A percentile compares a stretch with the other conserved stretches of the same genome.
phyloP scores from a whole-genome alignment of 2,888 invertebrate species.

The Orchesella flavescens region DNA sequence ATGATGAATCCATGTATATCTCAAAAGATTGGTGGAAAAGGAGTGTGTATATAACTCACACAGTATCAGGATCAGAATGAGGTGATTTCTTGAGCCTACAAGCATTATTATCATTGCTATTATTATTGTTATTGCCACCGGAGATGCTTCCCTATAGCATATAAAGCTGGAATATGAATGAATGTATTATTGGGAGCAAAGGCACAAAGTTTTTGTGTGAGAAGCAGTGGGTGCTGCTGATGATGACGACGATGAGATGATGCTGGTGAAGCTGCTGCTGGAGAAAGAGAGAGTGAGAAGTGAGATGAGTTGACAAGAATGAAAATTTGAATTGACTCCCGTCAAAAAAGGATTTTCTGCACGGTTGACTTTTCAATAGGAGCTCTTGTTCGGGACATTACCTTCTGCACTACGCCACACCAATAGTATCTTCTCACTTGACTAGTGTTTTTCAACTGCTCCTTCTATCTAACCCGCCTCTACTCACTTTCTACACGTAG shows the following conservation, averaged over 20 bases:
- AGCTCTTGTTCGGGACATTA: constrained; percentile 63
- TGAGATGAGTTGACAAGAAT: constrained; percentile 64
- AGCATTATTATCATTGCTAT: constrained; percentile 56
- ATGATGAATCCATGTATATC: constrained; percentile 19
- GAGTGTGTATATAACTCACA: not conserved
- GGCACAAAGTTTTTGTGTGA: not conserved
- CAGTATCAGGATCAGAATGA: not conserved
- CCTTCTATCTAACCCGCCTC: constrained; percentile 12
- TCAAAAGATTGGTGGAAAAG: not conserved
- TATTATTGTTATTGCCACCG: constrained; percentile 53
- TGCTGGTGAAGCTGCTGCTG: not conserved
- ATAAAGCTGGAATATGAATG: constrained; percentile 1
- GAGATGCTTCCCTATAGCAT: constrained; percentile 15
- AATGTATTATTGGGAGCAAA: not conserved
- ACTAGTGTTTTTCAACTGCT: constrained; percentile 16
- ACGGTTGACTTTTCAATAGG: constrained; percentile 68
- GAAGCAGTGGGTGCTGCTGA: constrained; percentile 5
- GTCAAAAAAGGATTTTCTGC: constrained; percentile 67
- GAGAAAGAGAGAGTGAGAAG: constrained; percentile 42
- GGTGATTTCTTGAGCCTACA: constrained; percentile 49
- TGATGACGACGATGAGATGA: not conserved
- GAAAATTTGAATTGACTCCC: constrained; percentile 67
- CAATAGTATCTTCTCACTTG: constrained; percentile 32
- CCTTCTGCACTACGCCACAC: constrained; percentile 53
- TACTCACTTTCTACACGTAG: constrained; percentile 1